Evolutionary conservation across 2,888 invertebrate species (phyloP), one percentile per base, ranked within the genome.

Genomic region (Terebella lapidaria): DNA sequence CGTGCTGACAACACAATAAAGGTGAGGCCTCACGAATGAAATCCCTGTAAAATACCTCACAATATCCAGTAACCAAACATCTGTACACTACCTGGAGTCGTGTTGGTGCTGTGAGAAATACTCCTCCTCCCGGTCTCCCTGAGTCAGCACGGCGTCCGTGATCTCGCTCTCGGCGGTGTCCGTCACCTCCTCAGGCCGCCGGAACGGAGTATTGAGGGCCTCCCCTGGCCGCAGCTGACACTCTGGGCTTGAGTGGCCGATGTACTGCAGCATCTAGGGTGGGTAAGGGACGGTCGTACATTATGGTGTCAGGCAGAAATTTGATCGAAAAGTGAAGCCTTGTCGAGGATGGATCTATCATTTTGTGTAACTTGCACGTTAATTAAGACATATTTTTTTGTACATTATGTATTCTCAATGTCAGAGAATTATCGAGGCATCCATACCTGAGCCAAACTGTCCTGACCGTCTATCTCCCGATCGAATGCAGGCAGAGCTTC

Each of bases 241-340:
- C 79, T 96, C 95, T 0, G 94, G 90, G 71, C 94, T 94, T 1
- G 92, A 91, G 79, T 90, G 87, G 0, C 93, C 93, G 73, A 96
- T 88, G 82, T 94, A 94, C 71, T 90, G 89, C 61, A 95, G 83
- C 62, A 94, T 84, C 92, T 92, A 73, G 1, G 75, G 71, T 27
- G 28, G 35, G 3, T 28, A 52, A 18, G n/a, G n/a, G n/a, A n/a
- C n/a, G n/a, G n/a, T n/a, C n/a, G n/a, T 28, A 54, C 4, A n/a
- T 22, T 10, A 28, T 29, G n/a, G n/a, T n/a, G n/a, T n/a, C n/a
- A n/a, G n/a, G n/a, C n/a, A n/a, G n/a, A n/a, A n/a, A n/a, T n/a
- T n/a, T n/a, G n/a, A n/a, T n/a, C n/a, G n/a, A n/a, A n/a, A n/a
- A n/a, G n/a, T n/a, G n/a, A n/a, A n/a, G n/a, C n/a, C n/a, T n/a